These are phyloP conservation scores for Chrysocyon brachyurus DNA, from an alignment of 2,797 vertebrate genomes.

Conservation along the genomic window DNA sequence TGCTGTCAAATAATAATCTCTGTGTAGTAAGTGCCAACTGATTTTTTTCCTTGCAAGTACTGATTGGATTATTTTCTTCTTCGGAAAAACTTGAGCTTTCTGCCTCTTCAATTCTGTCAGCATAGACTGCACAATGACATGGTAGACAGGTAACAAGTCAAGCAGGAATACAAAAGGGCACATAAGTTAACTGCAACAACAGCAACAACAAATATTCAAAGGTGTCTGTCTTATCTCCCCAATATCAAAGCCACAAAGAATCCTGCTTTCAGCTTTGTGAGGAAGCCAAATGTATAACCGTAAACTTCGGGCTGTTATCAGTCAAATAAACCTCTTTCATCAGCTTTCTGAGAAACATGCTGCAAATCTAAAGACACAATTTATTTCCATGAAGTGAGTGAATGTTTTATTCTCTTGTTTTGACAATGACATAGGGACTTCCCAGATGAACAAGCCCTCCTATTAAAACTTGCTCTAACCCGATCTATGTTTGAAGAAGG, in stretches of 20 bases:
- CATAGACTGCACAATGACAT: constrained; percentile 15
- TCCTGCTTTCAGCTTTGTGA: constrained; percentile 30
- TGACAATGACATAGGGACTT: constrained; percentile 68
- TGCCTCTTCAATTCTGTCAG: constrained; percentile 36
- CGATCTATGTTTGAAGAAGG: background rate
- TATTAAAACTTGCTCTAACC: constrained; percentile 60
- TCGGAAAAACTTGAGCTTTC: constrained; percentile 44
- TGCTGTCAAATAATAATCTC: constrained; percentile 19
- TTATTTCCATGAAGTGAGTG: constrained; percentile 66
- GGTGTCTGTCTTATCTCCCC: constrained; percentile 12
- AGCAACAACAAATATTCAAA: constrained; percentile 54
- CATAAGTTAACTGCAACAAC: constrained; percentile 62
- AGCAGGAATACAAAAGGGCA: constrained; percentile 28
- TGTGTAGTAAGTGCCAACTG: background rate
- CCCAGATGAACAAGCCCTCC: constrained; percentile 54
- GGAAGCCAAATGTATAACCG: constrained; percentile 49
- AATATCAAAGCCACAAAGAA: constrained; percentile 61
- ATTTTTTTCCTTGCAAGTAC: background rate
- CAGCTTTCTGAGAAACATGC: constrained; percentile 57
- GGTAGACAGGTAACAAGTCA: constrained; percentile 61
- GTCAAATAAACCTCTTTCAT: constrained; percentile 74
- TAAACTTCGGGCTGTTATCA: constrained; percentile 56
- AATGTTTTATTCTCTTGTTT: constrained; percentile 72
- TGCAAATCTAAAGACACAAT: constrained; percentile 62
- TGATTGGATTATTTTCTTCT: constrained; percentile 27